Evolutionary conservation across 2,888 invertebrate species (phyloP).

Genomic region (Pseudococcus viburni): DNA sequence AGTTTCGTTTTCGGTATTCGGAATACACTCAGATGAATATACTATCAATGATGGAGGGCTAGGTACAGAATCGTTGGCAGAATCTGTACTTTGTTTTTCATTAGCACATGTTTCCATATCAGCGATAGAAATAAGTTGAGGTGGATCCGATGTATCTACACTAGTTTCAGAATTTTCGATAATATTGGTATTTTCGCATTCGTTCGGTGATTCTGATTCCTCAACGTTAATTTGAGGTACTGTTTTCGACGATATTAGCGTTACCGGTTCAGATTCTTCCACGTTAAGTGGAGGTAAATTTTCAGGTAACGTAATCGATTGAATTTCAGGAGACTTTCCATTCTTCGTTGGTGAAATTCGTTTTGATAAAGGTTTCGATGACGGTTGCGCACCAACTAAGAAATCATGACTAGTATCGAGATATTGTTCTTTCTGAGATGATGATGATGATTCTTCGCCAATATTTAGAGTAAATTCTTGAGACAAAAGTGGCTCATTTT

Average conservation of each 20-base stretch:
- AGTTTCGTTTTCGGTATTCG: neutral
- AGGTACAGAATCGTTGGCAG: neutral
- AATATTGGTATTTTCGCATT: neutral
- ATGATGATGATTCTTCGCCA: neutral
- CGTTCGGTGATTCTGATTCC: neutral
- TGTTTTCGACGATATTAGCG: neutral
- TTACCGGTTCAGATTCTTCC: neutral
- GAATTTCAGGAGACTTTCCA: neutral
- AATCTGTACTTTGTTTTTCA: neutral
- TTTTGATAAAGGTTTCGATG: neutral
- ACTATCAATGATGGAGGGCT: neutral
- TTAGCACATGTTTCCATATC: neutral
- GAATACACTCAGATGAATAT: neutral
- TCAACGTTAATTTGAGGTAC: neutral
- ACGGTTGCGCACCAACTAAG: neutral
- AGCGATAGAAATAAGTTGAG: neutral
- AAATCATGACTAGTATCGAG: neutral
- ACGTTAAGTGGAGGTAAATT: neutral
- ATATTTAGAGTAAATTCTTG: neutral
- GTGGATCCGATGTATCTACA: neutral
- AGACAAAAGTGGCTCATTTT: neutral
- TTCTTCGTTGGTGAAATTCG: neutral
- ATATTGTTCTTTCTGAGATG: neutral
- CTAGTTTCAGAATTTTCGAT: neutral
- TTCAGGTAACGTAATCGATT: neutral